A percentile compares a stretch with the other conserved stretches of the same genome.
Conservation (phyloP, 1,140 invertebrate genomes). For the Manduca sexta region DNA sequence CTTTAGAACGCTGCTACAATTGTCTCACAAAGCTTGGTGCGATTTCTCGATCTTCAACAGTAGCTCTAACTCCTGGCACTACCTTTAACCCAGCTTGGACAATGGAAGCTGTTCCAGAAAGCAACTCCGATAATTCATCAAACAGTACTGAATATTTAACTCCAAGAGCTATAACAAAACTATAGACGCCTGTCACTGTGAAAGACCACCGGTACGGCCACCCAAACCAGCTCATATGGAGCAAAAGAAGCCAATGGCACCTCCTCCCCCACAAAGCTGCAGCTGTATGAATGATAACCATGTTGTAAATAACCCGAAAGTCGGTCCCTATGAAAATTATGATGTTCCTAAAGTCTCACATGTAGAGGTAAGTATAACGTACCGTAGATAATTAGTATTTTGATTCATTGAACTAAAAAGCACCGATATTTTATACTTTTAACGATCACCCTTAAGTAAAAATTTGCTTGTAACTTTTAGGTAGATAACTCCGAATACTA, state of each 20-base stretch:
- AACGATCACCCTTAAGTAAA: too few relatives aligned
- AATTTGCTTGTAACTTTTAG: constrained; percentile 34
- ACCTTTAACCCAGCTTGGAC: constrained; percentile 78
- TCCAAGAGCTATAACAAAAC: constrained; percentile 52
- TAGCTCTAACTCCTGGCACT: constrained; percentile 56
- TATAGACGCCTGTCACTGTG: constrained; percentile 50
- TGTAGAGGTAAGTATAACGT: constrained; percentile 67
- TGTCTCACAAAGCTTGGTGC: constrained; percentile 85
- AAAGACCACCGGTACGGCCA: constrained; percentile 72
- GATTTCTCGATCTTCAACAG: constrained; percentile 76
- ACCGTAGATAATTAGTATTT: constrained; percentile 1
- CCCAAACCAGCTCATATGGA: constrained; percentile 75
- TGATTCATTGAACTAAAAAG: background rate
- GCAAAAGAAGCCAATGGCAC: constrained; percentile 75
- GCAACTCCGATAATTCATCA: constrained; percentile 58
- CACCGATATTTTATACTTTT: constrained; percentile 1
- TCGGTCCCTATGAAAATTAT: constrained; percentile 83
- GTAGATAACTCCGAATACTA: constrained; percentile 75
- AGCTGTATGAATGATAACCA: constrained; percentile 39
- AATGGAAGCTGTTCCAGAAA: constrained; percentile 72
- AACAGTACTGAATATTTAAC: constrained; percentile 73
- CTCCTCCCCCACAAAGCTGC: constrained; percentile 63
- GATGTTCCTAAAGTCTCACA: constrained; percentile 80
- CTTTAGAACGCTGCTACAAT: constrained; percentile 81
- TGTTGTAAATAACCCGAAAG: constrained; percentile 48